Evolutionary conservation across 2,113 vertebrate genomes (phyloP), one percentile per base, ranked within the genome.

Genomic region (Cacatua alba): DNA sequence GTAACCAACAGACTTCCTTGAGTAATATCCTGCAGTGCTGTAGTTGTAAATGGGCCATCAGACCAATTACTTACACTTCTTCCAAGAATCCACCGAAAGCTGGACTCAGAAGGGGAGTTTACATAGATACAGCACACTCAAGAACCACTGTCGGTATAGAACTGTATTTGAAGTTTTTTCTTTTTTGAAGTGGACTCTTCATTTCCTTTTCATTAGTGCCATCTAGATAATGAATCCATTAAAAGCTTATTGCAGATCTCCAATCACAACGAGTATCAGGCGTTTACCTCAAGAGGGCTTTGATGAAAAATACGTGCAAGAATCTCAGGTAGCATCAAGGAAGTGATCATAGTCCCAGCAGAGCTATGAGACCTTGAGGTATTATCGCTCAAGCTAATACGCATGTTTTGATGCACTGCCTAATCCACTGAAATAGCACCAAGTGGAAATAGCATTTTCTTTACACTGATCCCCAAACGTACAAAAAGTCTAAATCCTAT

Each of bases 351-450:
- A 87, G 87, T 72, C 64, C 79, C 44, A 64, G 49, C 24, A 69
- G 31, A 92, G 39, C n/a, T 90, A 35, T 10, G 48, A 92, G 37
- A 90, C 39, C 31, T 81, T 13, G 15, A 94, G 75, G 82, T 82
- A 67, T 91, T 87, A 82, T 62, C 84, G 82, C 35, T 57, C 48
- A 82, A 84, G 48, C 48, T 91, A 92, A 76, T 23, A 72, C 7
- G 52, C 69, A 33, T 82, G 72, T 92, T 82, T 91, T 82, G 85
- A 91, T 94, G 67, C 65, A 59, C 49, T 43, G 31, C 49, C 79
- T 94, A 96, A 97, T 96, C 90, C 87, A 96, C 67, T 86, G 82
- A 88, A 96, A 94, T 49, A 94, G 70, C 82, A 92, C n/a, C 59
- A 85, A 91, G 53, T 35, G 44, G 90, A 96, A 96, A 95, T 24